A percentile compares a stretch with the other conserved stretches of the same genome.
These are phyloP conservation scores for Trididemnum nubilum DNA, from an alignment of 23 tunicate species.

Conservation along the genomic window DNA sequence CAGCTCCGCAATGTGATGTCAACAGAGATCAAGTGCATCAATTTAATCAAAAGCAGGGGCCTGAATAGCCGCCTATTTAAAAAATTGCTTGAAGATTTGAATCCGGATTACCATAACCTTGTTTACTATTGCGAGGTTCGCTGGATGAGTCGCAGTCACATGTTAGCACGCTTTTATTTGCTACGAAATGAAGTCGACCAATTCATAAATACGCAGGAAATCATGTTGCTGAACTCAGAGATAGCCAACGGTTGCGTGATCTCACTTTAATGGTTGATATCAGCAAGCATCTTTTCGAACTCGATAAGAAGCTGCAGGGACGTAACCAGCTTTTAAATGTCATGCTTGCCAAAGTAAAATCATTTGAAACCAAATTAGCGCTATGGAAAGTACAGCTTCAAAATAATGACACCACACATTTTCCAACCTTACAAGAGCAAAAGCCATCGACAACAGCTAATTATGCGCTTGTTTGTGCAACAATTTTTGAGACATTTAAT, in stretches of 20 bases:
- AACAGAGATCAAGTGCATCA: conserved; percentile 56
- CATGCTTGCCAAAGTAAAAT: conserved; percentile 54
- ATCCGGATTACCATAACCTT: conserved; percentile 53
- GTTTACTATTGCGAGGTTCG: conserved; percentile 59
- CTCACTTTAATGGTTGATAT: conserved; percentile 65
- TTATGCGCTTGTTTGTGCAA: conserved; percentile 64
- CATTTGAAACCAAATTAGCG: conserved; percentile 48
- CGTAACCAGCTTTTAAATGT: conserved; percentile 56
- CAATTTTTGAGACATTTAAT: conserved; percentile 47
- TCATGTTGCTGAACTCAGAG: conserved; percentile 56
- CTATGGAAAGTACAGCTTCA: conserved; percentile 62
- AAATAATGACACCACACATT: conserved; percentile 58
- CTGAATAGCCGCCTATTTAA: conserved; percentile 64
- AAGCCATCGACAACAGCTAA: conserved; percentile 60
- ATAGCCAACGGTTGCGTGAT: conserved; percentile 60
- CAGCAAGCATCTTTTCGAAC: conserved; percentile 47
- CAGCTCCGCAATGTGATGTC: conserved; percentile 57
- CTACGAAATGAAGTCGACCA: conserved; percentile 35
- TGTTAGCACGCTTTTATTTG: conserved; percentile 46
- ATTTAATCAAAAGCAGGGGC: conserved; percentile 71
- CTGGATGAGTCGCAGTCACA: conserved; percentile 57
- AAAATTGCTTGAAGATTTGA: conserved; percentile 51
- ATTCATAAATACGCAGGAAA: conserved; percentile 35
- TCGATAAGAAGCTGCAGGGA: conserved; percentile 53
- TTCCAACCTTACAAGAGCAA: conserved; percentile 68